phyloP scores from a whole-genome alignment of 2,888 invertebrate species.

The Hartigia nigra region DNA sequence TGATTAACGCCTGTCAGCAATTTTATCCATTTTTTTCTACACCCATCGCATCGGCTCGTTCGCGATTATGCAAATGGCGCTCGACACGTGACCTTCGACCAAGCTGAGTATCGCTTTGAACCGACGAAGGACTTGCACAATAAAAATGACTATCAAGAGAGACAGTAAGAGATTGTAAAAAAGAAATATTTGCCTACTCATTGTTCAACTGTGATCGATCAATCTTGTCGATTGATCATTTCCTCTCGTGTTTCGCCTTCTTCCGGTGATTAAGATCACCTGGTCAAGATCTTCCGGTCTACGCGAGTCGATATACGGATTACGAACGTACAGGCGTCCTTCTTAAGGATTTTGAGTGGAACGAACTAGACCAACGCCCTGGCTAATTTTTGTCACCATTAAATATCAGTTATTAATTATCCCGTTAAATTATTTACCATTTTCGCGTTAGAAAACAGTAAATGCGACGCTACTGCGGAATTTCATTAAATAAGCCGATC shows the following conservation, averaged over 20 bases:
- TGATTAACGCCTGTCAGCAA: not conserved
- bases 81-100: not conserved
- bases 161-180: not conserved
- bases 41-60: not conserved
- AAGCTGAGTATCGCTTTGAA: not conserved
- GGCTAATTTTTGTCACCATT: not conserved
- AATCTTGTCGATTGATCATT: not conserved
- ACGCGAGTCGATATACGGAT: not conserved
- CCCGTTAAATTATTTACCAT: not conserved
- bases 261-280: not conserved
- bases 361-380: not conserved
- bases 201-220: not conserved
- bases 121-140: not conserved
- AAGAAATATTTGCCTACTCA: not conserved
- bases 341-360: not conserved
- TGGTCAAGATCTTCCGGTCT: not conserved
- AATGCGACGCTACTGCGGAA: not conserved
- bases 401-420: not conserved
- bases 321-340: not conserved
- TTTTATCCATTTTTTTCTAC: not conserved
- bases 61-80: not conserved
- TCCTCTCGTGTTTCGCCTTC: not conserved
- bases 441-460: not conserved
- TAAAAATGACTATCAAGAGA: not conserved
- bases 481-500: not conserved